Evolutionary conservation across 2,888 invertebrate genomes (phyloP).

Genomic region (Sympetrum striolatum): DNA sequence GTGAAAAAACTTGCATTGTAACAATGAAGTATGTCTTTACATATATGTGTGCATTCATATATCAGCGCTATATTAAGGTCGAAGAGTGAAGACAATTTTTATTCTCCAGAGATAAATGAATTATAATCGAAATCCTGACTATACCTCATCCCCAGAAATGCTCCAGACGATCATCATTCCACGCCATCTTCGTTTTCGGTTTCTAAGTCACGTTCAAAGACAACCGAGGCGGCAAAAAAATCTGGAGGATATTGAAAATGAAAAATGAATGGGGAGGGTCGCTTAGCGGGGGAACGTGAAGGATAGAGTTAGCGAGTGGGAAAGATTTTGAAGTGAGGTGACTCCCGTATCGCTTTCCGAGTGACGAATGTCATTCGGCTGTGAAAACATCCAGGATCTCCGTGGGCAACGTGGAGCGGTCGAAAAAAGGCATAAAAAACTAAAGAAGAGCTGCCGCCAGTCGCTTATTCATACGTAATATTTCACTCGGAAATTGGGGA

Average conservation of each 20-base stretch:
- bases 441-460: background rate
- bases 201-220: background rate
- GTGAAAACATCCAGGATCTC: constrained; percentile 1
- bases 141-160: background rate
- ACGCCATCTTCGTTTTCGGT: background rate
- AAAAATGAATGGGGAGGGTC: background rate
- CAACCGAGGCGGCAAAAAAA: background rate
- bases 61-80: too few relatives aligned
- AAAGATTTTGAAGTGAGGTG: background rate
- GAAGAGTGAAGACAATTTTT: too few relatives aligned
- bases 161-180: background rate
- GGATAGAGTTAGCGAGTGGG: background rate
- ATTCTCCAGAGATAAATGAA: background rate
- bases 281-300: background rate
- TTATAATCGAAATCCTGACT: background rate
- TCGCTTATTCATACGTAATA: background rate
- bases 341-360: background rate
- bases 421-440: background rate
- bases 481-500: background rate
- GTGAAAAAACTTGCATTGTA: too few relatives aligned
- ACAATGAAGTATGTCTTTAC: too few relatives aligned
- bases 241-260: background rate
- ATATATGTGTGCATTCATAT: too few relatives aligned
- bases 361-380: constrained; percentile 27
- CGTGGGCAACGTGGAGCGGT: background rate